Evolutionary conservation across 2,888 invertebrate genomes (phyloP), one percentile per base, ranked within the genome.

Genomic region (Idaea straminata): DNA sequence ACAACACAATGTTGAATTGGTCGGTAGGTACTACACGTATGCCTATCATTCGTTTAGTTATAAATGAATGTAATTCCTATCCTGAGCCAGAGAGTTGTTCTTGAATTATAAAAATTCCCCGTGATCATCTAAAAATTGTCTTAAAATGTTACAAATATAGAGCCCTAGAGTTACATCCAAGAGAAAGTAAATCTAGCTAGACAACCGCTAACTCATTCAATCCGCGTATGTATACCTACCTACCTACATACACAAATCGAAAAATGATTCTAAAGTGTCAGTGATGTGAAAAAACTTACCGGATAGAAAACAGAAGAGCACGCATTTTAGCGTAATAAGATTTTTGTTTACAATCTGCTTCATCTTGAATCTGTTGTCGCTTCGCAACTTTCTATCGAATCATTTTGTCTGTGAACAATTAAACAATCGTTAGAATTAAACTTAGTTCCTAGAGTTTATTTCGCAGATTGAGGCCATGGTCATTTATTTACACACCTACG

Each of bases 221-320:
- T 59, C 16, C 34, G 5, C 10, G 25, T 5, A 13, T 15, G 57
- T 58, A 58, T 15, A 15, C 13, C n/a, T n/a, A n/a, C n/a, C n/a
- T 58, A 3, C 57, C 57, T 57, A 57, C 57, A 57, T 57, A 57
- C 15, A 57, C 10, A 58, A 15, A 58, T 15, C 5, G 58, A 15
- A 16, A n/a, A 0, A n/a, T 59, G 34, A 58, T 16, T 16, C 5
- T 58, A 16, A 64, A n/a, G 62, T 62, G 38, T 57, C 61, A 65
- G n/a, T 61, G n/a, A 58, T 61, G 60, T 47, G 38, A 59, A 16
- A 63, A 61, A 62, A 78, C 89, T 93, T 89, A 96, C 96, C 97
- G 81, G 96, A 96, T 74, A 97, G 96, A 82, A 97, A 96, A 78
- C 96, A 94, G 89, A 97, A 97, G 63, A 97, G 94, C 61, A 97